Conservation (phyloP, 2,888 invertebrate species). For the Orgyia antiqua region DNA sequence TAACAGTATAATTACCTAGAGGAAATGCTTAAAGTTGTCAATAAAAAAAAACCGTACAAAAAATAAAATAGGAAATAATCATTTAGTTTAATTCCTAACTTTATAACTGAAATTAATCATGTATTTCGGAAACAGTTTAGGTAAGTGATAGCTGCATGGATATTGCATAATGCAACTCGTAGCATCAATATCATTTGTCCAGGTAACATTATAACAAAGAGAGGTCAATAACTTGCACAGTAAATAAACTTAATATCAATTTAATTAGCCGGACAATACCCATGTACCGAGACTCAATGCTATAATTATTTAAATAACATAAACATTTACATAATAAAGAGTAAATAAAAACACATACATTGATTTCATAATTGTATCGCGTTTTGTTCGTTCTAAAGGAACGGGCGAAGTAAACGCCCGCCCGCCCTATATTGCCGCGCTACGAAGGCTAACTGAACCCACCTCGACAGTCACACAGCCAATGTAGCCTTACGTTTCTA, state of each 20-base stretch:
- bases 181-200: slow-evolving; percentile 13
- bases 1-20: no score
- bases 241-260: not conserved
- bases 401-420: slow-evolving; percentile 13
- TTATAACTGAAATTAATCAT: no score
- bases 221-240: slow-evolving; percentile 24
- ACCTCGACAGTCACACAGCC: slow-evolving; percentile 10
- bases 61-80: no score
- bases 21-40: no score
- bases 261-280: not conserved
- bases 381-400: slow-evolving; percentile 12
- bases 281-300: not conserved
- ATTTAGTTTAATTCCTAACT: no score
- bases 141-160: not conserved
- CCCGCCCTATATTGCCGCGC: slow-evolving; percentile 37
- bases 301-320: not conserved
- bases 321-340: slow-evolving; percentile 3
- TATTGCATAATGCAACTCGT: not conserved
- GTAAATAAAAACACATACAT: slow-evolving; percentile 18
- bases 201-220: slow-evolving; percentile 32
- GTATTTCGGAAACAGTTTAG: no score
- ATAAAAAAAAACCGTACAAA: no score
- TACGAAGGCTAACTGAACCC: slow-evolving; percentile 27
- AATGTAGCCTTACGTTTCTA: slow-evolving; percentile 26
- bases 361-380: slow-evolving; percentile 20